phyloP scores from a whole-genome alignment of 2,888 invertebrate genomes.

The Ecliptopera silaceata region DNA sequence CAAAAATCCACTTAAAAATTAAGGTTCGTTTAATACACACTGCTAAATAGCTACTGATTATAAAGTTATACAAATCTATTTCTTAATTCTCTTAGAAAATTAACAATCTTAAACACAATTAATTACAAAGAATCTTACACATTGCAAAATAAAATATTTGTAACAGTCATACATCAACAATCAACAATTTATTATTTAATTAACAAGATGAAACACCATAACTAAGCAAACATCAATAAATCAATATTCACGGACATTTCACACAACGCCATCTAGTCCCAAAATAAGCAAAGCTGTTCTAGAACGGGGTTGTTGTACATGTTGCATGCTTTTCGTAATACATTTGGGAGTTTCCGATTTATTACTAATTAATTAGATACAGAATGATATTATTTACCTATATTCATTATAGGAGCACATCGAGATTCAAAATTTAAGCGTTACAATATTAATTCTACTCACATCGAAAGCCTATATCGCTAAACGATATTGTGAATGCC shows the following conservation, averaged over 20 bases:
- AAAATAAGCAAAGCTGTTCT: too few relatives aligned
- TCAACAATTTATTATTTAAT: constrained; percentile 7
- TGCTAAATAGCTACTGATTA: constrained; percentile 13
- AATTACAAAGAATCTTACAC: constrained; percentile 16
- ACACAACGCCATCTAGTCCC: too few relatives aligned
- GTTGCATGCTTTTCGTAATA: too few relatives aligned
- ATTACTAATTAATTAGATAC: not conserved
- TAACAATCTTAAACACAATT: constrained; percentile 4
- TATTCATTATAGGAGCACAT: constrained; percentile 18
- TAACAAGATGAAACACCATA: constrained; percentile 2
- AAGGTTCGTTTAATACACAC: constrained; percentile 22
- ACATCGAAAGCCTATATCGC: constrained; percentile 21
- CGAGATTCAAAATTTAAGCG: constrained; percentile 14
- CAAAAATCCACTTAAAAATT: constrained; percentile 40
- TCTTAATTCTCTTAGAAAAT: constrained; percentile 15
- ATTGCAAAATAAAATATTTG: constrained; percentile 17
- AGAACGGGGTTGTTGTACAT: too few relatives aligned
- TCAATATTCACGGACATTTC: too few relatives aligned
- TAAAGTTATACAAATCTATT: constrained; percentile 27
- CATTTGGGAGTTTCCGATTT: not conserved
- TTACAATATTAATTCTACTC: constrained; percentile 2
- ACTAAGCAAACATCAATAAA: too few relatives aligned
- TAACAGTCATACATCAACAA: constrained; percentile 24
- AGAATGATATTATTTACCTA: not conserved
- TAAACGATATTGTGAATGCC: not conserved